Base-by-base conservation (phyloP, 2,113 vertebrate species). In the Poeciliopsis occidentalis region DNA sequence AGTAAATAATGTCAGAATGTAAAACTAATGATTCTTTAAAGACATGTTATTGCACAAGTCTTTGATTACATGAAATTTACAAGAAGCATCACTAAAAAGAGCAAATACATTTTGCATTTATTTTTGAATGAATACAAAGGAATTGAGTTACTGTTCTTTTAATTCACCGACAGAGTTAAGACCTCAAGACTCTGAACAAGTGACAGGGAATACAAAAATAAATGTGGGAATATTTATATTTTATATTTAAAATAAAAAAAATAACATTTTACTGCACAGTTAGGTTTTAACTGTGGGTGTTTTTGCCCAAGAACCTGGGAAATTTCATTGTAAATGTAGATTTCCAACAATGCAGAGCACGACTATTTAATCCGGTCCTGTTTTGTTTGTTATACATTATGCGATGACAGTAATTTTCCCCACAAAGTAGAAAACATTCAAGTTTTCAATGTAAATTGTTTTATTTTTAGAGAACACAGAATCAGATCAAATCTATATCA, bases 1-100 rank as follows among this genome's bases (percentile, higher is more conserved):
- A 80, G 85, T 89, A 89, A 90, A 90, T 87, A 83, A 70, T 41
- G 67, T 73, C 78, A 27, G 83, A 71, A 81, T 70, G 69, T 76
- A 90, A 89, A 79, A 64, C 69, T 76, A 85, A 87, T 85, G 75
- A 82, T 75, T 76, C 51, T 57, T 68, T 69, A 87, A 85, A 84
- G 78, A 76, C 76, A 15, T 64, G 84, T 80, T 90, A 89, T 88
- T 85, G 85, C 24, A 10, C 51, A 57, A 17, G 47, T 54, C 22
- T 54, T 24, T 54, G 22, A 54, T 24, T 54, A 54, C 22, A 10
- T 8, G 22, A 54, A 24, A 57, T n/a, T 22, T 7, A 57, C 7
- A n/a, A 57, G 22, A 57, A 57, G 51, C 51, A 57, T 3, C 10
- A n/a, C 22, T 57, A 57, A 57, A 57, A 10, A 75, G 69, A 78